Evolutionary conservation across 2,113 vertebrate species (phyloP), one percentile per base, ranked within the genome.

Genomic region (Helogale parvula): DNA sequence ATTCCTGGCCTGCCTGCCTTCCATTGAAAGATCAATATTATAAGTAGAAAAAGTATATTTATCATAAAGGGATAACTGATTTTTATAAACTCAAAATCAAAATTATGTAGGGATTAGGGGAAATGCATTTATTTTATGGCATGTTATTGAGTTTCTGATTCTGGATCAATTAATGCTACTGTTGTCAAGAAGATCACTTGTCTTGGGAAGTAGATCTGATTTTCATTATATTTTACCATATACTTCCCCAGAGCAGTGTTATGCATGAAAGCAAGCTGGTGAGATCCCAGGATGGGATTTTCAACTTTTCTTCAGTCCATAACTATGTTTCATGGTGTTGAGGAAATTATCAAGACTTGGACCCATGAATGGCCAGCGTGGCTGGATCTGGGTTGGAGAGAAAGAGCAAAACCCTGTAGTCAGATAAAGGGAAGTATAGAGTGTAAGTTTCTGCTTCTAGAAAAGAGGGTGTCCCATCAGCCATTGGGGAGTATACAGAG

Each of bases 201-300:
- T 38, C 41, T 50, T 69, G 14, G 72, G 29, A 95, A 85, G 11
- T 79, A 94, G 14, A 23, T 79, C 96, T 82, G 57, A 88, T 86
- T 76, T 85, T 93, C 45, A 82, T 86, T 93, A 5, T 71, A 38
- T 96, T 93, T 97, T 96, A 85, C 77, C 33, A 68, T 69, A 33
- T 65, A 4, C 50, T 94, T 94, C 74, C 93, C 82, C 57, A 63
- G 77, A 79, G 71, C 45, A 63, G 17, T 65, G 76, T 89, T 54
- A 82, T 52, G 52, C 38, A 74, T 80, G 33, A 81, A 94, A 87
- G 25, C 33, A 93, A 45, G 12, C 54, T 91, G 81, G 6, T 95
- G 23, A 17, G 52, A 77, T 83, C 38, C 47, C 25, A 76, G 10
- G 33, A 87, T 93, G 83, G 47, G 16, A 87, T 92, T 82, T 80